These are phyloP conservation scores for Seriola dumerili DNA, from an alignment of 2,113 vertebrate species.

Conservation along the genomic window DNA sequence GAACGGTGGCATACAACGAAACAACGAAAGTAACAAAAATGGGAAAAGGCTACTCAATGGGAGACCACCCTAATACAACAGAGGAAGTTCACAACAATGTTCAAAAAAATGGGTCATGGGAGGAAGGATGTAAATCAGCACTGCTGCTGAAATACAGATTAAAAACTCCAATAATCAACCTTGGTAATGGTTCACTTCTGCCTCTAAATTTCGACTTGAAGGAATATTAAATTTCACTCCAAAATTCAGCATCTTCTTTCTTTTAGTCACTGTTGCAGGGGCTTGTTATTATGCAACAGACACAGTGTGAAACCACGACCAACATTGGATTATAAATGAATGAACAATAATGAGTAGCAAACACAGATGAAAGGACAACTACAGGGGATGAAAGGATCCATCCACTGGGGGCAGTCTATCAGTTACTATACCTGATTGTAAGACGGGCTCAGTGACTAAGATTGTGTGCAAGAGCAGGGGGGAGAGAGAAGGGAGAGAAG, in stretches of 20 bases:
- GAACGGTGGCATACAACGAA: background rate
- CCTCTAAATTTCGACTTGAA: slow-evolving; percentile 2
- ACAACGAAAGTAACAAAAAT: background rate
- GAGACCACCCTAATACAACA: slow-evolving; percentile 27
- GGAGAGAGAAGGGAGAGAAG: slow-evolving; percentile 72
- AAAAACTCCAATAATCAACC: slow-evolving; percentile 41
- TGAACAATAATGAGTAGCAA: slow-evolving; percentile 46
- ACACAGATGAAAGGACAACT: slow-evolving; percentile 50
- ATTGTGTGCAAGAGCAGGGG: slow-evolving; percentile 84
- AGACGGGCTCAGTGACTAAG: slow-evolving; percentile 97
- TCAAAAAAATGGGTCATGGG: slow-evolving; percentile 23
- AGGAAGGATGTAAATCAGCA: slow-evolving; percentile 8
- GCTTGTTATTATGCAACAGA: slow-evolving; percentile 32
- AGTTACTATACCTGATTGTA: slow-evolving; percentile 98
- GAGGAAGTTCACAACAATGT: slow-evolving; percentile 26
- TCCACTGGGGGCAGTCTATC: slow-evolving; percentile 45
- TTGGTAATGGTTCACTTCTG: slow-evolving; percentile 63
- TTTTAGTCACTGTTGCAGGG: slow-evolving; percentile 1
- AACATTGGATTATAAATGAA: slow-evolving; percentile 40
- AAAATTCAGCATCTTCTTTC: slow-evolving; percentile 4
- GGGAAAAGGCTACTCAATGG: background rate
- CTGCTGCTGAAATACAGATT: slow-evolving; percentile 27
- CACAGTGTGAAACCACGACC: slow-evolving; percentile 62
- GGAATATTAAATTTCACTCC: background rate
- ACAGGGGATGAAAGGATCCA: slow-evolving; percentile 31